These are phyloP conservation scores for Condylura cristata DNA, from an alignment of 2,113 vertebrate genomes.

Conservation along the genomic window DNA sequence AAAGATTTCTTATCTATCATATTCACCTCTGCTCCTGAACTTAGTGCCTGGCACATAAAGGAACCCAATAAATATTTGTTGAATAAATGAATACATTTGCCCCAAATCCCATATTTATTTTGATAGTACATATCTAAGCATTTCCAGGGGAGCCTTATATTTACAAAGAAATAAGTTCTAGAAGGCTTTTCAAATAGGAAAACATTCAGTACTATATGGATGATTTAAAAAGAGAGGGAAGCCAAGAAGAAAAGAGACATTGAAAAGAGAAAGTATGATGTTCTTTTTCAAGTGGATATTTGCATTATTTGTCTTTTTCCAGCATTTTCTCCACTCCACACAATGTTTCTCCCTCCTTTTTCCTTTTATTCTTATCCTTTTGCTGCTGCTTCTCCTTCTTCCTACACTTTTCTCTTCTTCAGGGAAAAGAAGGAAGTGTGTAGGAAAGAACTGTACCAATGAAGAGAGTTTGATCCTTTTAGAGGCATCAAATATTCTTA, in stretches of 20 bases:
- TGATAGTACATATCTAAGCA: background rate
- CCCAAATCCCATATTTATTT: background rate
- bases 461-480: background rate
- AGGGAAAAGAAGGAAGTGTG: background rate
- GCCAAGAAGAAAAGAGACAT: background rate
- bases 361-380: background rate
- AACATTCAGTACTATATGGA: background rate
- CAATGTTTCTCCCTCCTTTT: background rate
- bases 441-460: background rate
- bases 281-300: slow-evolving; percentile 8
- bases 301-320: background rate
- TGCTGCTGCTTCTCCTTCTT: background rate
- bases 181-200: slow-evolving; percentile 28
- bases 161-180: background rate
- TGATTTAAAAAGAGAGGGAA: background rate
- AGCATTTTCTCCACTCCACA: background rate
- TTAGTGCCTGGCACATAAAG: background rate
- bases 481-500: background rate
- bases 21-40: background rate
- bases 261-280: background rate
- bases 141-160: background rate
- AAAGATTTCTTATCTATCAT: slow-evolving; percentile 34
- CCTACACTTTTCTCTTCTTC: background rate
- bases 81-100: background rate
- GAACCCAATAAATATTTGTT: slow-evolving; percentile 28